Percentiles rank a stretch among this genome's conserved stretches.
Conservation (phyloP, 1,140 invertebrate species). For the Lasaia peninsularis region DNA sequence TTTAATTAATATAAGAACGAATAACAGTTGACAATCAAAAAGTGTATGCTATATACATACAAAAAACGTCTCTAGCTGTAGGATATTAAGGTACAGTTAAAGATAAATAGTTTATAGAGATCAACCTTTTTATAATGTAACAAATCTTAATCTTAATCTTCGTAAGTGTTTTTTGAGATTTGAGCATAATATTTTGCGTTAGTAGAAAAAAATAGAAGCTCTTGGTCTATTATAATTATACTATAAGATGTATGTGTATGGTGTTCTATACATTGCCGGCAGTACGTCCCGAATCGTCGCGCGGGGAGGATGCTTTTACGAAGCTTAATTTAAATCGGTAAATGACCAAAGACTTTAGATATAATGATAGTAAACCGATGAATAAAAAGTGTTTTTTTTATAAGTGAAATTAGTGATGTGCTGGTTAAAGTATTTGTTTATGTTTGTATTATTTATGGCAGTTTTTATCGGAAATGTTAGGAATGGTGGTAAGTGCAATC, state of each 20-base stretch:
- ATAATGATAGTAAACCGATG: constrained; percentile 20
- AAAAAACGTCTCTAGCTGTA: too few species aligned
- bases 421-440: constrained; percentile 36
- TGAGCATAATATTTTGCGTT: neutral
- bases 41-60: too few species aligned
- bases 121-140: too few species aligned
- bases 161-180: too few species aligned
- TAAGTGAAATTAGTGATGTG: constrained; percentile 46
- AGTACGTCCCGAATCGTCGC: constrained; percentile 18
- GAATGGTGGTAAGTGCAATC: constrained; percentile 46
- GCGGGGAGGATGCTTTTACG: constrained; percentile 20
- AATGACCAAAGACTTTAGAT: constrained; percentile 23
- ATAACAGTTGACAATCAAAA: too few species aligned
- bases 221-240: neutral
- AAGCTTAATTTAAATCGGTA: constrained; percentile 3
- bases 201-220: neutral
- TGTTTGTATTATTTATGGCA: constrained; percentile 39
- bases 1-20: too few species aligned
- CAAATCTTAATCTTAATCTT: too few species aligned
- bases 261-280: constrained; percentile 6
- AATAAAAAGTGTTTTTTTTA: constrained; percentile 22
- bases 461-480: constrained; percentile 40
- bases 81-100: too few species aligned
- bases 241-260: constrained; percentile 4
- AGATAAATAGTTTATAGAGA: too few species aligned